Evolutionary conservation across 2,888 invertebrate genomes (phyloP).

Genomic region (Pachycephus smyrnensis): DNA sequence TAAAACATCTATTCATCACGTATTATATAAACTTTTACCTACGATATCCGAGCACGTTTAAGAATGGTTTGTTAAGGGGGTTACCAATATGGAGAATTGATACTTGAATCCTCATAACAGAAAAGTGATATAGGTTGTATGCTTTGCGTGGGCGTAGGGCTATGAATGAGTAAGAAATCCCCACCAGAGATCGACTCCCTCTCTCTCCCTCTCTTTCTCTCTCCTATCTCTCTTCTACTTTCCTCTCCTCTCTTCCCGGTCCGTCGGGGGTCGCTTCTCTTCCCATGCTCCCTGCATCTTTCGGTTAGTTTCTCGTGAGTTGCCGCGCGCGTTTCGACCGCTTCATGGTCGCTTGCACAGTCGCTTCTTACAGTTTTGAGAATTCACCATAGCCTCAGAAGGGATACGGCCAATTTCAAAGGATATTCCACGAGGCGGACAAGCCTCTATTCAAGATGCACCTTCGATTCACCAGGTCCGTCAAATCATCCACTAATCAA

Average conservation of each 20-base stretch:
- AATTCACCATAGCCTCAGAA: not conserved
- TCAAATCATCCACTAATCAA: conserved; percentile 16
- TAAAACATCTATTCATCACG: not conserved
- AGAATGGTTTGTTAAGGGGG: not conserved
- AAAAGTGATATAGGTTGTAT: not conserved
- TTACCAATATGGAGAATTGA: not conserved
- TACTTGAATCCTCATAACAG: not conserved
- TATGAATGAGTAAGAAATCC: conserved; percentile 52
- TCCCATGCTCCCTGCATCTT: conserved; percentile 48
- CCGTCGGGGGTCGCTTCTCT: conserved; percentile 56
- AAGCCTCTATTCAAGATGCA: conserved; percentile 38
- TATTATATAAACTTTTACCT: not conserved
- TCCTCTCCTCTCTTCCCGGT: conserved; percentile 34
- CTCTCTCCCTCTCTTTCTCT: conserved; percentile 13
- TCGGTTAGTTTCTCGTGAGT: conserved; percentile 56
- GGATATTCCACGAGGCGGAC: conserved; percentile 5
- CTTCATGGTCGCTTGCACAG: conserved; percentile 20
- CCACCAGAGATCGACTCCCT: conserved; percentile 33
- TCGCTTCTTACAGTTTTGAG: conserved; percentile 1
- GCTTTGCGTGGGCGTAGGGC: conserved; percentile 44
- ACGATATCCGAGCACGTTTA: not conserved
- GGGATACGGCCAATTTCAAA: conserved; percentile 1
- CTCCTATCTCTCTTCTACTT: conserved; percentile 20
- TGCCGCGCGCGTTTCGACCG: conserved; percentile 44
- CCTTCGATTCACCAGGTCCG: conserved; percentile 49